Conservation (phyloP, 2,888 invertebrate species). For the Sylvicola cinctus region DNA sequence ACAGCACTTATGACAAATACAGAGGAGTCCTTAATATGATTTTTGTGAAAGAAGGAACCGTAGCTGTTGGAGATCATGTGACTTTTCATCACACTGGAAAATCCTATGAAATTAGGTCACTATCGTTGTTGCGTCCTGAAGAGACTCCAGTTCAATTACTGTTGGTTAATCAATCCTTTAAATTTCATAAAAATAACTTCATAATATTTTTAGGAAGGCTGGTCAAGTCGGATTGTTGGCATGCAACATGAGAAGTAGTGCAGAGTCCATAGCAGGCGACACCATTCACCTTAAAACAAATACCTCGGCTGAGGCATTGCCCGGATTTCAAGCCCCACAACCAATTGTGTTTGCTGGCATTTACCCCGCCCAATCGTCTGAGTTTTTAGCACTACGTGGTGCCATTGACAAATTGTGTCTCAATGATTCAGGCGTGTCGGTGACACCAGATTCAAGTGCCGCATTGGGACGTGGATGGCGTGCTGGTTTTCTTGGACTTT, state of each 20-base stretch:
- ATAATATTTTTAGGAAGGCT: too few relatives aligned
- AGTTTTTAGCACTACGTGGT: slow-evolving; percentile 46
- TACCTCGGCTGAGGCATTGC: slow-evolving; percentile 32
- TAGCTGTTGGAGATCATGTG: slow-evolving; percentile 56
- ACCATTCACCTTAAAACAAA: slow-evolving; percentile 39
- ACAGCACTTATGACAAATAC: slow-evolving; percentile 83
- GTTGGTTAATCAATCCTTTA: too few relatives aligned
- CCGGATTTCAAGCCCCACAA: slow-evolving; percentile 43
- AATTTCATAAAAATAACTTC: too few relatives aligned
- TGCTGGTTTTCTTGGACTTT: slow-evolving; percentile 63
- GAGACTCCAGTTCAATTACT: slow-evolving; percentile 42
- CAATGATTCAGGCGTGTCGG: slow-evolving; percentile 84
- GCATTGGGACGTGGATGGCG: slow-evolving; percentile 81
- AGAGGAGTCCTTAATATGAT: slow-evolving; percentile 60
- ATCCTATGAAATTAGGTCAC: slow-evolving; percentile 52
- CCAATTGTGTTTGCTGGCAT: slow-evolving; percentile 71
- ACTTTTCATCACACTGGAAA: slow-evolving; percentile 49
- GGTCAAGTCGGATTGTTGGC: slow-evolving; percentile 88
- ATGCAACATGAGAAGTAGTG: slow-evolving; percentile 54
- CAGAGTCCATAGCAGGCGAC: slow-evolving; percentile 58
- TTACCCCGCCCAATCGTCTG: slow-evolving; percentile 80
- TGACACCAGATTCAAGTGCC: slow-evolving; percentile 60
- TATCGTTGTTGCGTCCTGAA: slow-evolving; percentile 61
- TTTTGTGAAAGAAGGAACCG: slow-evolving; percentile 54
- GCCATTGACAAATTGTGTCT: slow-evolving; percentile 83